phyloP scores from a whole-genome alignment of 2,888 invertebrate genomes.

The Drosophila falleni region DNA sequence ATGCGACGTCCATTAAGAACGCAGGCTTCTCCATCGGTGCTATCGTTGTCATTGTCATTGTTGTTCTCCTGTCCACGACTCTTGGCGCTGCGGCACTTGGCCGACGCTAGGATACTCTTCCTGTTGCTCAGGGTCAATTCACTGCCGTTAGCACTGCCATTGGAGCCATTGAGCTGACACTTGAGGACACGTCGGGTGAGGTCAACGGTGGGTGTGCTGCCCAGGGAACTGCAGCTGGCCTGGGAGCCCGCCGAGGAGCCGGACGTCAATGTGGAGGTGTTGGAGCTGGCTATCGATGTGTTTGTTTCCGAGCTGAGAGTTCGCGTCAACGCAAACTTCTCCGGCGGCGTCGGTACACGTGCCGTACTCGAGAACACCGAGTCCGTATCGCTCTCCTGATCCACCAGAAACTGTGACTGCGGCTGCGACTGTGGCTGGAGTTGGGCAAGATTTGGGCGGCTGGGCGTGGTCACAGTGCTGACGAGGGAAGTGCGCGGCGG shows the following conservation, averaged over 20 bases:
- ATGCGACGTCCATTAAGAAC: slow-evolving; percentile 84
- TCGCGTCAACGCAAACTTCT: slow-evolving; percentile 88
- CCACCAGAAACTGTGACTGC: slow-evolving; percentile 33
- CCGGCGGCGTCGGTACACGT: slow-evolving; percentile 86
- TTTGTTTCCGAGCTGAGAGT: slow-evolving; percentile 91
- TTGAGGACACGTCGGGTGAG: slow-evolving; percentile 90
- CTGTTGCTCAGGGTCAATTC: slow-evolving; percentile 86
- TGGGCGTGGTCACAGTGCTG: slow-evolving; percentile 39
- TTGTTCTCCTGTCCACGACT: slow-evolving; percentile 82
- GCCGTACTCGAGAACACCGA: slow-evolving; percentile 94
- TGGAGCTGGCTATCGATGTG: slow-evolving; percentile 89
- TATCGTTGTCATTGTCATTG: slow-evolving; percentile 87
- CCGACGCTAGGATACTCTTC: slow-evolving; percentile 94
- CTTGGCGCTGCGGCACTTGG: slow-evolving; percentile 93
- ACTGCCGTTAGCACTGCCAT: slow-evolving; percentile 24
- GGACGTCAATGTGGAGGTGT: slow-evolving; percentile 90
- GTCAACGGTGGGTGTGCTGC: slow-evolving; percentile 88
- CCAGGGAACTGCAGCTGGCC: slow-evolving; percentile 89
- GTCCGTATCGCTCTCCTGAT: slow-evolving; percentile 89
- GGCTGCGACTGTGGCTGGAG: slow-evolving; percentile 26
- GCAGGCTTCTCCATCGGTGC: slow-evolving; percentile 85
- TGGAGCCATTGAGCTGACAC: slow-evolving; percentile 83
- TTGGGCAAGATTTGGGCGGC: slow-evolving; percentile 40
- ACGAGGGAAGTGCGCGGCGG: slow-evolving; percentile 84
- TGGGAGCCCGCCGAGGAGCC: slow-evolving; percentile 91